Evolutionary conservation across 2,113 vertebrate species (phyloP).

Genomic region (Theropithecus gelada): DNA sequence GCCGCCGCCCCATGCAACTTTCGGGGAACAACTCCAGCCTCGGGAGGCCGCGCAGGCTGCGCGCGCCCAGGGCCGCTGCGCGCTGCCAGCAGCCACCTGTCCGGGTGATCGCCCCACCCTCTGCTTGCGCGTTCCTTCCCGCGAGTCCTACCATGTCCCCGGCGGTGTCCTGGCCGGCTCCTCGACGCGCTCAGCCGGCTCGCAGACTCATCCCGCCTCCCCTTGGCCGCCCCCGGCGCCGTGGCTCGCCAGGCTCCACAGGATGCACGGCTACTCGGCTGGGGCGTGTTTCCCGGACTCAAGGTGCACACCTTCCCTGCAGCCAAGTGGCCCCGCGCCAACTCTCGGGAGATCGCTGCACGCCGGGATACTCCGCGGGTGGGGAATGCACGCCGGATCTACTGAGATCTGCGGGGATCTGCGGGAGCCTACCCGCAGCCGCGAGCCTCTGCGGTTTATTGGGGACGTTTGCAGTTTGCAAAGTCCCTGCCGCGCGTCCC

Average conservation of each 20-base stretch:
- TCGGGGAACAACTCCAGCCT: not conserved
- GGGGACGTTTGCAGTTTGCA: not conserved
- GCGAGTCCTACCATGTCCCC: conserved; percentile 46
- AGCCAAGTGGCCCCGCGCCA: not conserved
- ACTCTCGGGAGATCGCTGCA: not conserved
- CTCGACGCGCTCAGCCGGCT: not conserved
- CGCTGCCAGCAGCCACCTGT: not conserved
- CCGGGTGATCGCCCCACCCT: not conserved
- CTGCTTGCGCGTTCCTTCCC: not conserved
- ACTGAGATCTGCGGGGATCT: not conserved
- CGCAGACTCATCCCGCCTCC: not conserved
- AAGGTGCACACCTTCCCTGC: not conserved
- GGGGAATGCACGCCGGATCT: not conserved
- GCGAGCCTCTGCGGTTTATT: not conserved
- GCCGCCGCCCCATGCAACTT: rapidly evolving
- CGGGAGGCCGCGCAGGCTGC: rapidly evolving
- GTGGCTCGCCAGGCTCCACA: not conserved
- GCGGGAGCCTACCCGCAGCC: not conserved
- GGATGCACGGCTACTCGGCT: not conserved
- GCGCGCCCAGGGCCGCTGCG: rapidly evolving
- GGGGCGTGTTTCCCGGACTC: not conserved
- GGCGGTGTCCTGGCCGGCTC: not conserved
- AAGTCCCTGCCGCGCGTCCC: not conserved
- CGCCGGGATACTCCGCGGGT: not conserved
- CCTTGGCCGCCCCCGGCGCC: not conserved